Evolutionary conservation across 2,888 invertebrate species (phyloP), one percentile per base, ranked within the genome.

Genomic region (Stenurella melanura): DNA sequence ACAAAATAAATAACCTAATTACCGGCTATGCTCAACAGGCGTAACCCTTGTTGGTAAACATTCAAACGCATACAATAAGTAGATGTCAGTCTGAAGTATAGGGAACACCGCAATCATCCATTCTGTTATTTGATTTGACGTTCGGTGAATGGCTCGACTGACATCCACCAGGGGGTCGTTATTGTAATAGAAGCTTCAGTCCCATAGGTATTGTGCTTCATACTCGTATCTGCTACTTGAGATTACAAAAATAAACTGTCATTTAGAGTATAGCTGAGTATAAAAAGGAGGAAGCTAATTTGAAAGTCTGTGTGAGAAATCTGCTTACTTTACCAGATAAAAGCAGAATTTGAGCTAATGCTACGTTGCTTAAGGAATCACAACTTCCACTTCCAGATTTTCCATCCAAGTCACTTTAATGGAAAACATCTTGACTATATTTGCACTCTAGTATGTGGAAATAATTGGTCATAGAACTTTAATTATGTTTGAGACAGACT

Each of bases 71-170:
- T 54, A 21, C 54, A 26, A 11, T 54, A 54, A 67, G 38, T 42
- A 50, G 38, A 17, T 42, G 64, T 38, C 42, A 26, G 54, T 19
- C 56, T 54, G 26, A 54, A 26, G 9, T 17, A 26, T 56, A 9
- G 11, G 38, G 18, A 56, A 56, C 15, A 56, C 67, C 54, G 17
- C 26, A 54, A 67, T 67, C 50, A 21, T 19, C 67, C n/a, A 67
- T 54, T 67, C 56, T 56, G 26, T 18, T 30, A 12, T 64, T 64
- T 64, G 17, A 64, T 38, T 64, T 56, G 67, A 67, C 26, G 30
- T 18, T 21, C 19, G 3, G 50, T 54, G 34, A 50, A n/a, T 21
- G 12, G 12, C 34, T 26, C 54, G 54, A 67, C 21, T 34, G 61
- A 61, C 34, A 34, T 30, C 34, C 34, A 34, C 34, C 9, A 26